Conservation (phyloP, 2,888 invertebrate genomes). For the Agrochola macilenta region DNA sequence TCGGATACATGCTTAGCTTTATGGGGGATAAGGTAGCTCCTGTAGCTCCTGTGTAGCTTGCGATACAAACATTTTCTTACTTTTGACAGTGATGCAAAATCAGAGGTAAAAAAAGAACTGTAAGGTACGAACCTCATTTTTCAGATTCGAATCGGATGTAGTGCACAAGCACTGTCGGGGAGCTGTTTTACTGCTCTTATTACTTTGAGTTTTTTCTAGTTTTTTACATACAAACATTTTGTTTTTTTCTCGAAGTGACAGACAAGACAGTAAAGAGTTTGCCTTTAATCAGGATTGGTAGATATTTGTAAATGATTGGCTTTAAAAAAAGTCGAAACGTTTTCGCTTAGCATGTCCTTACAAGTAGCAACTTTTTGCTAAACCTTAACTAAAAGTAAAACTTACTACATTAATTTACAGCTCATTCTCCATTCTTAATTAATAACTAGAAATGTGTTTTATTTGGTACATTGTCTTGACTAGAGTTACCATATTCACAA, state of each 20-base stretch:
- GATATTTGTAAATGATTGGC: not conserved
- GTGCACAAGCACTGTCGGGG: not conserved
- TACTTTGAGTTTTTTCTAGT: no score
- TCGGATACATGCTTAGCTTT: not conserved
- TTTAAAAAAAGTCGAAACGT: not conserved
- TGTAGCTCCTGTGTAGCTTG: no score
- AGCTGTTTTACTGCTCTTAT: no score
- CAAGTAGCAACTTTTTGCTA: not conserved
- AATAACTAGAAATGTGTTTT: conserved; percentile 40
- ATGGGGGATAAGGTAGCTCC: not conserved
- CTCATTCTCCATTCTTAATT: conserved; percentile 8
- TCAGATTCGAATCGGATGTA: not conserved
- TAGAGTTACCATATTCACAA: conserved; percentile 43
- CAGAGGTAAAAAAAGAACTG: not conserved
- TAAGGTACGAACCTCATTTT: not conserved
- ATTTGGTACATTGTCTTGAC: conserved; percentile 59
- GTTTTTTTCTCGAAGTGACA: not conserved
- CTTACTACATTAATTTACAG: not conserved
- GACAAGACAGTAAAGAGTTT: not conserved
- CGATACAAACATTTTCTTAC: not conserved
- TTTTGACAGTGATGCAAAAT: not conserved
- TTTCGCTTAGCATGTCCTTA: not conserved
- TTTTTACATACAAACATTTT: not conserved
- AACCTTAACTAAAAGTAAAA: not conserved
- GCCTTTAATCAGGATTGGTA: not conserved